Conservation (phyloP, 2,113 vertebrate species). For the Lophochroa leadbeateri region DNA sequence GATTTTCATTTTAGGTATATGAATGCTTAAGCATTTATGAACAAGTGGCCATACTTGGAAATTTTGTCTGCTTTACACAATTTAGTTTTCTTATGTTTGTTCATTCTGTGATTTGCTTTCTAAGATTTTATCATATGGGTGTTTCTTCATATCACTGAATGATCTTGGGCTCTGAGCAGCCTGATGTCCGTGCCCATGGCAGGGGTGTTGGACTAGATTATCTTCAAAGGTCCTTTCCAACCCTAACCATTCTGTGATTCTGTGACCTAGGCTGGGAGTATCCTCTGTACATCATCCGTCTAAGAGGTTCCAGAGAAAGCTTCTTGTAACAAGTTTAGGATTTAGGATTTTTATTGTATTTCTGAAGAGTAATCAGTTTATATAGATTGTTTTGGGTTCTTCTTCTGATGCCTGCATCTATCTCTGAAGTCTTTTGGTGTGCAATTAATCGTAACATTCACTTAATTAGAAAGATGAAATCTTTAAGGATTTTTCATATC, state of each 20-base stretch:
- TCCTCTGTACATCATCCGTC: neutral
- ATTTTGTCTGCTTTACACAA: neutral
- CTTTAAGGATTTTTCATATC: neutral
- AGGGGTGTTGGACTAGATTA: neutral
- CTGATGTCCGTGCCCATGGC: accelerated
- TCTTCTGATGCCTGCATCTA: neutral
- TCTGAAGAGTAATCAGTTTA: neutral
- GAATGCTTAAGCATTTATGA: neutral
- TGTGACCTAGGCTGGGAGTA: neutral
- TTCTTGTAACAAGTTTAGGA: neutral
- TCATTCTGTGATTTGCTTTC: neutral
- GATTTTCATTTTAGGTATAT: neutral
- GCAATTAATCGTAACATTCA: neutral
- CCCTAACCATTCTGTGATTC: neutral
- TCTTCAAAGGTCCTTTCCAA: neutral
- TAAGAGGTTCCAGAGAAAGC: neutral
- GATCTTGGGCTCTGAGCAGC: neutral
- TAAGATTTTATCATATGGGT: neutral
- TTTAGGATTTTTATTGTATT: neutral
- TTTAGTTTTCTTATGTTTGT: neutral
- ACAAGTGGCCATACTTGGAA: neutral
- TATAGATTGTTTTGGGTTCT: neutral
- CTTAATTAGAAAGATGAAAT: neutral
- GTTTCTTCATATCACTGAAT: neutral
- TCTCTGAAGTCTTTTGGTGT: neutral